Percentiles rank a stretch among this genome's conserved stretches.
Evolutionary conservation across 2,888 invertebrate species (phyloP).

Genomic region (Tromatobia lineatoria): DNA sequence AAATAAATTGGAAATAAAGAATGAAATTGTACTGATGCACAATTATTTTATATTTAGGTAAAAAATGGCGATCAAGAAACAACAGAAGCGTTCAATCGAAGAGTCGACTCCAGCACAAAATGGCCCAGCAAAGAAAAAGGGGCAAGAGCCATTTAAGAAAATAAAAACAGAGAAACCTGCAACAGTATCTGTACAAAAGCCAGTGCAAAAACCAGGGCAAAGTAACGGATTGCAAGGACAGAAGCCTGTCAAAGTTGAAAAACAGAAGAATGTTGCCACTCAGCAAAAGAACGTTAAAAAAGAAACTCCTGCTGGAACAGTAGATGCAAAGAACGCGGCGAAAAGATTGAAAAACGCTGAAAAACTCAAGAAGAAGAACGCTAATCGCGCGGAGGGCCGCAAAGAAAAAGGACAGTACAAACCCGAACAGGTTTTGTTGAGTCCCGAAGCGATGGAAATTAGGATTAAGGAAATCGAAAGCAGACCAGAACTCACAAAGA

Average conservation of each 20-base stretch:
- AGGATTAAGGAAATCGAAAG: constrained; percentile 73
- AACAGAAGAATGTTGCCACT: background rate
- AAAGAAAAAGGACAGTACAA: constrained; percentile 58
- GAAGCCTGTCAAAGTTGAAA: background rate
- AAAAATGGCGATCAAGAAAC: constrained; percentile 62
- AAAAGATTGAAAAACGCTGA: constrained; percentile 10
- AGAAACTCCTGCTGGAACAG: background rate
- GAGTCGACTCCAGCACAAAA: background rate
- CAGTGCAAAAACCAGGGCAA: background rate
- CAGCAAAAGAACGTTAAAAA: constrained; percentile 19
- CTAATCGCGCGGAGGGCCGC: constrained; percentile 49
- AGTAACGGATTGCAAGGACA: background rate
- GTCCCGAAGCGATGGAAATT: constrained; percentile 68
- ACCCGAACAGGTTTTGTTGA: constrained; percentile 7
- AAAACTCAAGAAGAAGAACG: constrained; percentile 22
- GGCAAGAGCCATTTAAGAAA: constrained; percentile 8
- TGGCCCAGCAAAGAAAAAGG: background rate
- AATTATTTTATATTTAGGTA: background rate
- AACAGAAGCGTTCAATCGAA: constrained; percentile 60
- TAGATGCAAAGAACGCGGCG: background rate
- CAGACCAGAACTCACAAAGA: constrained; percentile 73
- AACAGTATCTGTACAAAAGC: background rate
- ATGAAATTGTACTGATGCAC: background rate
- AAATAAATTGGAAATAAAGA: too few relatives aligned
- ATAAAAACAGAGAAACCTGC: constrained; percentile 10